Conservation (phyloP, 2,113 vertebrate species). For the Erythrolamprus reginae region DNA sequence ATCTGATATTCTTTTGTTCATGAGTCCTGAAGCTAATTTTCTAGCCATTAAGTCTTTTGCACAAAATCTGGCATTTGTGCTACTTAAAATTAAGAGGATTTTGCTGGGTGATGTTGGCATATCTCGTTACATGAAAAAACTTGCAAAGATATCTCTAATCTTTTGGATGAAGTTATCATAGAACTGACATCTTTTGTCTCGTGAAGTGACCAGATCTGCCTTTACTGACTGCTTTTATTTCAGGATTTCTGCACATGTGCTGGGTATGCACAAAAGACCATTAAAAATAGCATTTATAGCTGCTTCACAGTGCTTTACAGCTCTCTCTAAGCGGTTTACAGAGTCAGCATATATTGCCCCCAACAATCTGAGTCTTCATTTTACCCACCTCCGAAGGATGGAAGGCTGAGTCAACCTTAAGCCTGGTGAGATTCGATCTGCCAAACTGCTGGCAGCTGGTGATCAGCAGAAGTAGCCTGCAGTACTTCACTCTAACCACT, state of each 20-base stretch:
- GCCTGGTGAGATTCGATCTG: no score
- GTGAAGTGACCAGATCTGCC: neutral
- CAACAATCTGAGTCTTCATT: no score
- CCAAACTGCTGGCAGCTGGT: no score
- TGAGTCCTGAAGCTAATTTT: neutral
- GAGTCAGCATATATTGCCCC: no score
- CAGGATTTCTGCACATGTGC: neutral
- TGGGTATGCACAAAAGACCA: neutral
- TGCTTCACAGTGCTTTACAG: no score
- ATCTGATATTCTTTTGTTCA: neutral
- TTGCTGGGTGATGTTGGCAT: neutral
- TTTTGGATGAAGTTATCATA: neutral
- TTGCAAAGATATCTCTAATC: neutral
- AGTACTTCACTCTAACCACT: no score
- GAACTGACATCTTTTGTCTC: neutral
- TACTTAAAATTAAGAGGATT: neutral
- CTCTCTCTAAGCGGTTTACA: no score
- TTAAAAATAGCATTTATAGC: no score
- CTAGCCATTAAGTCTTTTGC: neutral
- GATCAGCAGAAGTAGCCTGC: no score
- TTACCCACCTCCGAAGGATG: no score
- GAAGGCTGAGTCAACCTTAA: no score
- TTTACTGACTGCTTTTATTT: neutral
- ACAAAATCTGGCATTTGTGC: neutral
- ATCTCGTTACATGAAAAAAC: neutral